Percentiles rank a stretch among this genome's conserved stretches.
Conservation (phyloP, 2,113 vertebrate species). For the Chionodraco myersi region DNA sequence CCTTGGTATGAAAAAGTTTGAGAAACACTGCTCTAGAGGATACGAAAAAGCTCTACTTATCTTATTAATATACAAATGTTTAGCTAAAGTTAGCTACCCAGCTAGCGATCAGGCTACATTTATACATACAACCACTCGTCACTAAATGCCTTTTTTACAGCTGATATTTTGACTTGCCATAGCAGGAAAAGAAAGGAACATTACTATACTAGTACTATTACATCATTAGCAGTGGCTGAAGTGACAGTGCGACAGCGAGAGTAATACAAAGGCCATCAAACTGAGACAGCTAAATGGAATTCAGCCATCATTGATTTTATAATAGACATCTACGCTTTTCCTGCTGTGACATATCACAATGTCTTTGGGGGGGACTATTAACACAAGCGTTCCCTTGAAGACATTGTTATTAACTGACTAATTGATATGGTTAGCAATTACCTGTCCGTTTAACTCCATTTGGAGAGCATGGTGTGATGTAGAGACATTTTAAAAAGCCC, state of each 20-base stretch:
- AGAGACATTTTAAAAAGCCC: not conserved
- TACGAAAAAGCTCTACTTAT: not conserved
- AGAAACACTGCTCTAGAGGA: not conserved
- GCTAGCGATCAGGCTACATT: not conserved
- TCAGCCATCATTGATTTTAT: not conserved
- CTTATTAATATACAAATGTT: not conserved
- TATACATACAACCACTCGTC: not conserved
- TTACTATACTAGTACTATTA: not conserved
- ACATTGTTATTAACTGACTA: rapidly evolving
- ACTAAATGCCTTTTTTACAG: not conserved
- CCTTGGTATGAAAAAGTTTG: too few species aligned
- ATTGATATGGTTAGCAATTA: not conserved
- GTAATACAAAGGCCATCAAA: not conserved
- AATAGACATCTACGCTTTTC: not conserved
- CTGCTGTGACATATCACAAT: not conserved
- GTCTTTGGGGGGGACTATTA: not conserved
- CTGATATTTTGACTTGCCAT: not conserved
- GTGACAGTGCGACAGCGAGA: not conserved
- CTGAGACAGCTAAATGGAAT: not conserved
- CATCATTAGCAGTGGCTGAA: not conserved
- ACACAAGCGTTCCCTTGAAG: not conserved
- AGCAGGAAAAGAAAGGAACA: not conserved
- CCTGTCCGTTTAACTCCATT: not conserved
- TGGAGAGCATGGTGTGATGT: not conserved
- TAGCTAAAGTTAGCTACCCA: not conserved